Conservation (phyloP, 2,888 invertebrate genomes). For the Galerucella calmariensis region DNA sequence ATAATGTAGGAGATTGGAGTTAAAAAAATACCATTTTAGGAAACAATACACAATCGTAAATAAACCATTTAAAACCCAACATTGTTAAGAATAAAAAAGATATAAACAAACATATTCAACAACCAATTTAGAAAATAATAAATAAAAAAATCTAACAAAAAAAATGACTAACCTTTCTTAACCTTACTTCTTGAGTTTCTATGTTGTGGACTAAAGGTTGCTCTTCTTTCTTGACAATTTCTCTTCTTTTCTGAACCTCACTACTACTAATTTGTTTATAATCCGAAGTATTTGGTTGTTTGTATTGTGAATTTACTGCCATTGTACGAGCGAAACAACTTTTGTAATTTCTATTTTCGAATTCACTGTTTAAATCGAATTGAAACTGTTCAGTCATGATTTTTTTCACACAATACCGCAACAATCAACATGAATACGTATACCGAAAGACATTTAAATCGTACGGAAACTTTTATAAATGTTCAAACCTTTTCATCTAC, state of each 20-base stretch:
- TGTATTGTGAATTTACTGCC: slow-evolving; percentile 61
- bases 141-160: background rate
- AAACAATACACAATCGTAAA: too few species aligned
- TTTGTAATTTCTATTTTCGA: slow-evolving; percentile 58
- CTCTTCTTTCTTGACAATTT: slow-evolving; percentile 29
- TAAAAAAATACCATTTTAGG: too few species aligned
- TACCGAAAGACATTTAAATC: slow-evolving; percentile 15
- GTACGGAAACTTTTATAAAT: slow-evolving; percentile 6
- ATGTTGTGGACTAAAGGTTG: slow-evolving; percentile 31
- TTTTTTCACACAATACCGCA: slow-evolving; percentile 17
- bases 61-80: too few species aligned
- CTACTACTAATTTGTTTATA: slow-evolving; percentile 25
- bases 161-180: slow-evolving; percentile 49
- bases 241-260: slow-evolving; percentile 21
- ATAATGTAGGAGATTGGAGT: too few species aligned
- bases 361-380: slow-evolving; percentile 55
- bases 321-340: slow-evolving; percentile 63
- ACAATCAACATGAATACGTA: slow-evolving; percentile 6
- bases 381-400: slow-evolving; percentile 51
- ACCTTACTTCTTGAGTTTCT: slow-evolving; percentile 40
- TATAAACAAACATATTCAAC: background rate
- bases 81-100: background rate
- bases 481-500: slow-evolving; percentile 29
- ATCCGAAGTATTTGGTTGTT: slow-evolving; percentile 48
- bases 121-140: background rate